phyloP scores from a whole-genome alignment of 2,113 vertebrate species.

The Egretta garzetta region DNA sequence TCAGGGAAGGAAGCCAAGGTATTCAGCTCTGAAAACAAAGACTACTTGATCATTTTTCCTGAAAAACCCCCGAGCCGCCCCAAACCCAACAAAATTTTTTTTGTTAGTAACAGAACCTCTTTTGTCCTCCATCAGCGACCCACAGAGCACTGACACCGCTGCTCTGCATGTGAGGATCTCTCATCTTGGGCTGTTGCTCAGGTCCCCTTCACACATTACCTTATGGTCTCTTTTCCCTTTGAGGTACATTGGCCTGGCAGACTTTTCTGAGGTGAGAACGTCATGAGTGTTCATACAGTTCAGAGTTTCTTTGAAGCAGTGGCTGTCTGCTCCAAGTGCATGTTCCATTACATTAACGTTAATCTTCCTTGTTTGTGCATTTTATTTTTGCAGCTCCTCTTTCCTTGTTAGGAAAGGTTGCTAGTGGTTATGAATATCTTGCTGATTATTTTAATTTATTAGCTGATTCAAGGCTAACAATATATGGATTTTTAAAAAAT shows the following conservation, averaged over 20 bases:
- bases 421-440: background rate
- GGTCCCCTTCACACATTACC: background rate
- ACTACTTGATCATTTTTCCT: background rate
- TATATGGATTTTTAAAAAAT: background rate
- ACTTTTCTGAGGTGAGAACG: background rate
- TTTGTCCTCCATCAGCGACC: background rate
- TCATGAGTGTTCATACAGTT: background rate
- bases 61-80: background rate
- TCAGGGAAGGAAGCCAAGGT: background rate
- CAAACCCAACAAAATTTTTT: background rate
- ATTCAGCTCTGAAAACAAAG: background rate
- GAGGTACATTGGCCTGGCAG: background rate
- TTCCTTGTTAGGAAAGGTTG: background rate
- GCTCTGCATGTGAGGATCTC: background rate
- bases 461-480: background rate
- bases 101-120: background rate
- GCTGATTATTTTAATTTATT: background rate
- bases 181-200: background rate
- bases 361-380: background rate
- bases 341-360: rapidly evolving
- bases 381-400: background rate
- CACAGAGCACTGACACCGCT: rapidly evolving
- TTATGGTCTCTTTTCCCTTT: background rate
- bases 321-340: background rate
- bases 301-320: background rate